Conservation (phyloP, 2,113 vertebrate species). For the Pycnonotus jocosus region DNA sequence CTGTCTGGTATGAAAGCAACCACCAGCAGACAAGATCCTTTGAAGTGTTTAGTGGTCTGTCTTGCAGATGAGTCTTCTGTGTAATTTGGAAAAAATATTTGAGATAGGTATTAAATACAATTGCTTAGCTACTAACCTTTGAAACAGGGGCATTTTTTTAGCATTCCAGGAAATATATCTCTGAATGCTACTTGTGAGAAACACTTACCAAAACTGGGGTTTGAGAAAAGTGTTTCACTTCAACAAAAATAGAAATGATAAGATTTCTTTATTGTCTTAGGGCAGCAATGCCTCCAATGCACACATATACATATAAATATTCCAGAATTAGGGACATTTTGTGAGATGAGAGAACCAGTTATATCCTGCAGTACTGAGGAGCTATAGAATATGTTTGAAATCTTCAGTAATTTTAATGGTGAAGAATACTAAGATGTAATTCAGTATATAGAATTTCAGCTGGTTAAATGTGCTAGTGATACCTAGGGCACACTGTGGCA, state of each 20-base stretch:
- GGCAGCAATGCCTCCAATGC: neutral
- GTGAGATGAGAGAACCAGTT: neutral
- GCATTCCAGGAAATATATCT: neutral
- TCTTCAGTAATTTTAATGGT: neutral
- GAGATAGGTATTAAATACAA: neutral
- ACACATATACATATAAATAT: neutral
- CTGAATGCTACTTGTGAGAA: neutral
- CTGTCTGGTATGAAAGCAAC: neutral
- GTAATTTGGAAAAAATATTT: neutral
- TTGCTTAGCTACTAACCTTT: neutral
- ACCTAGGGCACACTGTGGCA: neutral
- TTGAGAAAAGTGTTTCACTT: neutral
- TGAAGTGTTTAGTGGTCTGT: slow-evolving; percentile 19
- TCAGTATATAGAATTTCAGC: neutral
- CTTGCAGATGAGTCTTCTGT: neutral
- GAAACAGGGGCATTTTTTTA: neutral
- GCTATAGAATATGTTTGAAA: neutral
- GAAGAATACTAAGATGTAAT: neutral
- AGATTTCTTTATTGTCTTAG: neutral
- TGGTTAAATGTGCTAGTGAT: neutral
- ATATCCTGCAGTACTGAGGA: neutral
- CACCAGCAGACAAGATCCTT: neutral
- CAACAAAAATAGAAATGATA: neutral
- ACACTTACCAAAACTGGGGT: neutral
- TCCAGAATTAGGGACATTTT: neutral